Evolutionary conservation across 2,113 vertebrate genomes (phyloP), one percentile per base, ranked within the genome.

Genomic region (Xenopus laevis): DNA sequence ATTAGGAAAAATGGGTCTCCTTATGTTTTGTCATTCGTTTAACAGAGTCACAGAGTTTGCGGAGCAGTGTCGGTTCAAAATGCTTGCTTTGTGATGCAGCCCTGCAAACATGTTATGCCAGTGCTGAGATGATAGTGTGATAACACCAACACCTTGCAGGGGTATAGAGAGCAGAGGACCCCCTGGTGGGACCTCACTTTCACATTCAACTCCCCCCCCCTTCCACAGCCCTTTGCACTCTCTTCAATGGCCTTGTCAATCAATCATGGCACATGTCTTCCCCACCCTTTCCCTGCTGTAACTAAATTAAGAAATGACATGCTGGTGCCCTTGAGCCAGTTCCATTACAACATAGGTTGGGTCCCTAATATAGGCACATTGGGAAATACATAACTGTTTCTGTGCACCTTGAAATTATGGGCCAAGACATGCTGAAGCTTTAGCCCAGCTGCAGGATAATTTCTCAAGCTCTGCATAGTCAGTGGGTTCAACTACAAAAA

Each of bases 121-220:
- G 67, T 40, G 66, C 74, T 77, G 74, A 77, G 47, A 77, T 45
- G 67, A 70, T 77, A 57, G 74, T 70, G 74, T 70, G 74, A 77
- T 77, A 57, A 77, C 74, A 77, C 74, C 50, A 58, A 57, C 66
- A 69, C 74, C 67, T 69, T 64, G 73, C 66, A 64, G 66, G 74
- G 74, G 47, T 20, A 15, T 65, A 53, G 59, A 61, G 45, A 55
- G 65, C 60, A 44, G 58, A 64, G 47, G 17, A 77, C 74, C 74
- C 74, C 74, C 70, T 27, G 74, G 47, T 77, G 74, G 74, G 74
- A 70, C 66, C 46, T 60, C 47, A 7, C 30, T 64, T 50, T 76
- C 74, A 58, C 74, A 47, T 55, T 44, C 44, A 46, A 74, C 72
- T 55, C 55, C 50, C 27, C 40, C 33, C 65, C 30, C n/a, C 63